phyloP scores from a whole-genome alignment of 2,888 invertebrate species.

The Melinopterus prodromus region DNA sequence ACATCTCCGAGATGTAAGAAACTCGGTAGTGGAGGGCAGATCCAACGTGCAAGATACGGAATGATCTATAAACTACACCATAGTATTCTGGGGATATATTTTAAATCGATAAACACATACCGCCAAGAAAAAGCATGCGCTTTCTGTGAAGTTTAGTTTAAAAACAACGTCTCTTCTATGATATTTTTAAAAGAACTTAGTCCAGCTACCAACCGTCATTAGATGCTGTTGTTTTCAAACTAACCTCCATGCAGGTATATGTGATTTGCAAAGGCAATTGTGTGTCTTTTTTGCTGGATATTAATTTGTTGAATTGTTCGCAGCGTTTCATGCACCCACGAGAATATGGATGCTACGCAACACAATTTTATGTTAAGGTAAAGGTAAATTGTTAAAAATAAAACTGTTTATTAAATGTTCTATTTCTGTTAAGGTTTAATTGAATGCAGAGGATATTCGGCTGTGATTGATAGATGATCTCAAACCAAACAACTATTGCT shows the following conservation, averaged over 20 bases:
- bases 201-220: not conserved
- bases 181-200: not conserved
- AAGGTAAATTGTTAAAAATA: not conserved
- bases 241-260: not conserved
- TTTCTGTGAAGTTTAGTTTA: not conserved
- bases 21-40: too few species aligned
- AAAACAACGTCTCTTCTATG: not conserved
- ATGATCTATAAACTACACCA: too few species aligned
- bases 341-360: not conserved
- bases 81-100: too few species aligned
- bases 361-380: not conserved
- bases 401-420: not conserved
- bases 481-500: not conserved
- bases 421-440: not conserved
- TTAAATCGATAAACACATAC: too few species aligned
- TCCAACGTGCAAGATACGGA: too few species aligned
- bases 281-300: not conserved
- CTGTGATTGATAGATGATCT: not conserved
- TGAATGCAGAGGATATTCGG: not conserved
- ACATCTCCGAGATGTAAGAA: too few species aligned
- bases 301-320: not conserved
- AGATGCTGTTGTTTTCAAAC: not conserved
- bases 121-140: too few species aligned
- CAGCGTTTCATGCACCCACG: not conserved
- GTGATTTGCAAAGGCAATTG: not conserved